Evolutionary conservation across 1,140 invertebrate genomes (phyloP).

Genomic region (Stratiolaelaps scimitus): DNA sequence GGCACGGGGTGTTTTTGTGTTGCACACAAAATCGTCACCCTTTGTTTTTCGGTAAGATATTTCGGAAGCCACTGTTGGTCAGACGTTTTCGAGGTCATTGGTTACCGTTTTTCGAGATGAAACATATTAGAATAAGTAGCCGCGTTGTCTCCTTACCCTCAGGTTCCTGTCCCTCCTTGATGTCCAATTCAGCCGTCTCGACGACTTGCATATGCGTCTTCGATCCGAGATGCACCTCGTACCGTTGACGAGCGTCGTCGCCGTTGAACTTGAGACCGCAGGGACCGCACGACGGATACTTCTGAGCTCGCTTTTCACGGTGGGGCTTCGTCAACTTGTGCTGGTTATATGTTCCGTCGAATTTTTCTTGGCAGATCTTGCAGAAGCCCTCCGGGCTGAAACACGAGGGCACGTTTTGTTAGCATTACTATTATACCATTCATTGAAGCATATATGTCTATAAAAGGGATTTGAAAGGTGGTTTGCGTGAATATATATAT

Average conservation of each 20-base stretch:
- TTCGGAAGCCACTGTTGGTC: too few species aligned
- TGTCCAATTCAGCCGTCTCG: constrained; percentile 24
- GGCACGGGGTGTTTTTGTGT: too few species aligned
- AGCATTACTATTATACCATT: too few species aligned
- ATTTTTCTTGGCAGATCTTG: constrained; percentile 26
- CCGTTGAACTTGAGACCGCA: constrained; percentile 26
- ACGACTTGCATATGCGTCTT: constrained; percentile 27
- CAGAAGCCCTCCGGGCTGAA: constrained; percentile 10
- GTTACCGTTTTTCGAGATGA: too few species aligned
- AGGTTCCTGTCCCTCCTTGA: constrained; percentile 23
- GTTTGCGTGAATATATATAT: not conserved
- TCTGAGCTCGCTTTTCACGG: constrained; percentile 22
- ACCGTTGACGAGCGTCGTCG: constrained; percentile 19
- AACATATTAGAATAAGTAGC: too few species aligned
- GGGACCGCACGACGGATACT: constrained; percentile 18
- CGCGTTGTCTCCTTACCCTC: not conserved
- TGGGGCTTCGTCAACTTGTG: constrained; percentile 23
- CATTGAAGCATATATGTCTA: too few species aligned
- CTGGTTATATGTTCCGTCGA: constrained; percentile 24
- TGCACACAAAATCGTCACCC: too few species aligned
- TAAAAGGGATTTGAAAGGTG: too few species aligned
- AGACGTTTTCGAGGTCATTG: too few species aligned
- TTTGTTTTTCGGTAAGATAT: too few species aligned
- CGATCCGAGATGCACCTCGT: constrained; percentile 23
- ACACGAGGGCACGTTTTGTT: too few species aligned